phyloP scores from a whole-genome alignment of 2,113 vertebrate genomes.

The Seriola aureovittata region DNA sequence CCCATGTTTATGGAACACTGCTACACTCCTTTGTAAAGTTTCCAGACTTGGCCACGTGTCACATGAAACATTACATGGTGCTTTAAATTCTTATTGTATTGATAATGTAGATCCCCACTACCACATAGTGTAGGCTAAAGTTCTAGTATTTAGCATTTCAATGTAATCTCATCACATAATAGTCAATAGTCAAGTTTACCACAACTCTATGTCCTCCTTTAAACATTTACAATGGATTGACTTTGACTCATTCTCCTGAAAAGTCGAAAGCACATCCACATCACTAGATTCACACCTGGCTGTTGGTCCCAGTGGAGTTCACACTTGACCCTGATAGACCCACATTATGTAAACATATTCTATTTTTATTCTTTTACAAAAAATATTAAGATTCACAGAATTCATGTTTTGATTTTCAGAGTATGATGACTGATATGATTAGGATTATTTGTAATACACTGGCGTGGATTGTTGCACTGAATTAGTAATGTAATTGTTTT shows the following conservation, averaged over 20 bases:
- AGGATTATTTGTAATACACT: background rate
- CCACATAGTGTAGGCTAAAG: background rate
- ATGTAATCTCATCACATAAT: background rate
- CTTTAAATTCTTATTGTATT: background rate
- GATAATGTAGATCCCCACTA: background rate
- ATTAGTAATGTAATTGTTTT: constrained; percentile 3
- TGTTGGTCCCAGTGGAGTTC: background rate
- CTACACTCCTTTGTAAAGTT: background rate
- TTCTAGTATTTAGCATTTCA: background rate
- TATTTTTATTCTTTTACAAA: background rate
- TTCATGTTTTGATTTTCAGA: background rate
- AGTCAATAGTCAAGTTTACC: background rate
- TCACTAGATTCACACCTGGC: background rate
- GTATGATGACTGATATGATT: no score
- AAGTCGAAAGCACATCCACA: background rate
- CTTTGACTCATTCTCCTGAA: constrained; percentile 3
- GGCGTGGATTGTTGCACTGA: background rate
- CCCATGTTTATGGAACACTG: background rate
- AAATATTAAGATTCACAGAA: background rate
- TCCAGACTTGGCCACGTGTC: background rate
- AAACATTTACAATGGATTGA: background rate
- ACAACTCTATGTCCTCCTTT: background rate
- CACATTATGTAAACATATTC: background rate
- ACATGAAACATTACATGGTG: background rate
- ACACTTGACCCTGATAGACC: background rate